Evolutionary conservation across 2,113 vertebrate genomes (phyloP), one percentile per base, ranked within the genome.

Genomic region (Limnothrissa miodon): DNA sequence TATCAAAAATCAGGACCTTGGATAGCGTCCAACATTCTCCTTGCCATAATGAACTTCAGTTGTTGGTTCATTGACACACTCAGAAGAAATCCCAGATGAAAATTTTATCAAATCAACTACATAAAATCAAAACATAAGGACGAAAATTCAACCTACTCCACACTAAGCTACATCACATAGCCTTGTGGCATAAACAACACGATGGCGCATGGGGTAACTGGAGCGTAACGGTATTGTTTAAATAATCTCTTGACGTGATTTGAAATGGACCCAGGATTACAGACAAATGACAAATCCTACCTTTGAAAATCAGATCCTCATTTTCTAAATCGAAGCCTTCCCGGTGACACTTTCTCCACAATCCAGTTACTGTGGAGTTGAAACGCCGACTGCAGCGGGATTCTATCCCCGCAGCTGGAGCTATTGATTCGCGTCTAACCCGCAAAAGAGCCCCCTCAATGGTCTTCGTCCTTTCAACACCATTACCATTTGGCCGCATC

Each of bases 291-390:
- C 25, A 33, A 74, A 74, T 74, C 82, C 83, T 74, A 92, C 96
- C 96, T 96, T 96, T 97, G 85, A 93, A 94, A 88, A 97, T 96
- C 51, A 96, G 92, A 89, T 96, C 96, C 90, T 97, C 96, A 56
- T 94, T 97, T 88, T 97, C 96, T 86, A 95, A 89, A 88, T 97
- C 96, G 85, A 95, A 97, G 1, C 95, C 96, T 80, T 93, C 93
- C 33, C 96, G 94, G 86, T 96, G 96, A 84, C 96, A 97, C 92
- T 94, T 96, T 83, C 94, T 95, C 96, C 96, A 97, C 82, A 97
- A 95, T 45, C 96, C 96, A 83, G 95, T 95, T 45, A 96, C 92
- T 82, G 96, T 97, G 83, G 96, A 97, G 93, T 97, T 97, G 91
- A 95, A 96, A 85, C 94, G 95, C 90, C 96, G 96, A 92, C 93